Percentiles rank a stretch among this genome's conserved stretches.
These are phyloP conservation scores for Amphibalanus amphitrite DNA, from an alignment of 1,140 invertebrate species.

Conservation along the genomic window DNA sequence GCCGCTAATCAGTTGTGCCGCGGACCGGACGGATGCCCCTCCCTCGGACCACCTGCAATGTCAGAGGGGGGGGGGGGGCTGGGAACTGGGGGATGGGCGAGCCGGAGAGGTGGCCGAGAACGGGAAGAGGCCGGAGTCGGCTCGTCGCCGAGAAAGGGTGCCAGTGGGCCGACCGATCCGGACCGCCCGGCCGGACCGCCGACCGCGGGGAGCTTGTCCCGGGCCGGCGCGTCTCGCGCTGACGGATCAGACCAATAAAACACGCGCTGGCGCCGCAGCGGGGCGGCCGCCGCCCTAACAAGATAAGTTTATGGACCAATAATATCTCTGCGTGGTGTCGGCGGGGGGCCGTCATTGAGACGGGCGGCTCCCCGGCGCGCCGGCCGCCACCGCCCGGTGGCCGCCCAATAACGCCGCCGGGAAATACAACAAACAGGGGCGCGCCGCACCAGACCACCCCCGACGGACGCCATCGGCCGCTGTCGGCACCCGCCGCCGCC, in stretches of 20 bases:
- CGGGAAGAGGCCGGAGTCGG: too few relatives aligned
- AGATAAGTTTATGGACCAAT: slow-evolving; percentile 2
- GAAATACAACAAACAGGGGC: background rate
- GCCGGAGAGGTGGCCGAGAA: too few relatives aligned
- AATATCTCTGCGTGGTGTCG: background rate
- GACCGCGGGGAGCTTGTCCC: too few relatives aligned
- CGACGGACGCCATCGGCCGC: background rate
- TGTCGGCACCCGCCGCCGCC: background rate
- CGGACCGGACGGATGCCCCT: too few relatives aligned
- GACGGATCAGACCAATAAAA: background rate
- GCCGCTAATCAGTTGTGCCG: too few relatives aligned
- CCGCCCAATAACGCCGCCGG: background rate
- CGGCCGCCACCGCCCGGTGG: background rate
- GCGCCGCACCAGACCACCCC: background rate
- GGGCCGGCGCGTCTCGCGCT: background rate
- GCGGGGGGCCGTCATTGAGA: background rate
- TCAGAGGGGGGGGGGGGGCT: too few relatives aligned
- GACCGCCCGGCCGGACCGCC: too few relatives aligned
- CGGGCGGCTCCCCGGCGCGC: too few relatives aligned
- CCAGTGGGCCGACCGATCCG: too few relatives aligned
- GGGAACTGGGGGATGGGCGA: too few relatives aligned
- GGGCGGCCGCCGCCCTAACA: background rate
- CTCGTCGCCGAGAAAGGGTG: background rate
- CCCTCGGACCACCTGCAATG: too few relatives aligned
- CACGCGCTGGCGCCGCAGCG: background rate